A percentile compares a stretch with the other conserved stretches of the same genome.
Evolutionary conservation across 1,140 invertebrate genomes (phyloP).

Genomic region (Euglossa dilemma): DNA sequence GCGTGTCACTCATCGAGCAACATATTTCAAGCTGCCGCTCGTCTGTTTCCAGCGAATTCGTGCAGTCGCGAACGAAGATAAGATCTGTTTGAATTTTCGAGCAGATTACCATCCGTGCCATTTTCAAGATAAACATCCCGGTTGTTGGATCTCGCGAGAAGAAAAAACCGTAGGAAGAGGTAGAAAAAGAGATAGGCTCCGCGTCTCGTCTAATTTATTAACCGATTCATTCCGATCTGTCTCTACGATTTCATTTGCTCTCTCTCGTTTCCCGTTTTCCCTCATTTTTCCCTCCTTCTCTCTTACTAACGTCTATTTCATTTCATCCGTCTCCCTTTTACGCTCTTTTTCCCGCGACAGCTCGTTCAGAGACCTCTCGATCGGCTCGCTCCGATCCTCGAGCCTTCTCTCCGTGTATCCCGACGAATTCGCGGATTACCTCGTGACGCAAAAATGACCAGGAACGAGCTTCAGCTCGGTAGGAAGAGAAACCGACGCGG

Average conservation of each 20-base stretch:
- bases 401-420: constrained; percentile 58
- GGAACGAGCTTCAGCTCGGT: background rate
- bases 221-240: constrained; percentile 61
- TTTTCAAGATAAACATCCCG: constrained; percentile 14
- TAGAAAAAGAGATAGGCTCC: no score
- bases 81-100: background rate
- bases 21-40: background rate
- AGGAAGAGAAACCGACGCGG: background rate
- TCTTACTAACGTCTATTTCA: constrained; percentile 1
- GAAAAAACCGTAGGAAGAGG: no score
- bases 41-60: background rate
- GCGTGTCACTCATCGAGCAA: background rate
- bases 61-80: background rate
- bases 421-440: constrained; percentile 57
- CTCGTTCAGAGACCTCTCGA: constrained; percentile 61
- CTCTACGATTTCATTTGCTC: constrained; percentile 16
- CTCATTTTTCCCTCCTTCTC: background rate
- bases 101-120: background rate
- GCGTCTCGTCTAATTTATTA: constrained; percentile 56
- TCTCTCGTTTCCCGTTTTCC: background rate
- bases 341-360: constrained; percentile 38
- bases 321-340: constrained; percentile 24
- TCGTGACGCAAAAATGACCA: constrained; percentile 36
- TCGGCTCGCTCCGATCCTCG: constrained; percentile 54
- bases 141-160: background rate